Base-by-base conservation (phyloP, 2,797 vertebrate genomes). In the Chaetodon trifasciatus region DNA sequence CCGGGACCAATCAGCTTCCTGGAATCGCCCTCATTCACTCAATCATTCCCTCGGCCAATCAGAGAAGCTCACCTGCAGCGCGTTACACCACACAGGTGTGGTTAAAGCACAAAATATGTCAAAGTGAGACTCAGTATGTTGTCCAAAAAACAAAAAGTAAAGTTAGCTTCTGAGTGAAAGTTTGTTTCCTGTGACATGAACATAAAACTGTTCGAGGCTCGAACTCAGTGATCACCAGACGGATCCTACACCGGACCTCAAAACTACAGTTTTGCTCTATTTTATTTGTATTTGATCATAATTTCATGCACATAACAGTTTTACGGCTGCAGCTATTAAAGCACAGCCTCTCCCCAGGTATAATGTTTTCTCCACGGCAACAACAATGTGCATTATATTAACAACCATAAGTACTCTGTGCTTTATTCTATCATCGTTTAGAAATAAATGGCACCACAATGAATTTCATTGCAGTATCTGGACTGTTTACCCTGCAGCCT, bases 61-160 rank as follows among this genome's bases (percentile, higher is more conserved):
- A 60, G 57, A 60, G 57, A n/a, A 5, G 19, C 57, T n/a, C 57
- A 39, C 57, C 57, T 60, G 56, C 56, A 57, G 56, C 56, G 1
- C 6, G 21, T 28, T 28, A 55, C 3, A 57, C 1, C 61, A 56
- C 5, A 35, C 50, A 60, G 28, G 28, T 28, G 28, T 28, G 28
- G 1, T 32, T 32, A 32, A 32, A 32, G 28, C 28, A 32, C 28
- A 32, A 32, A 32, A 32, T 32, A 32, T 3, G 28, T 4, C 28
- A 32, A 32, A 32, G 28, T 32, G 28, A 0, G 28, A 32, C 4
- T 32, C 28, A 32, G 28, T 32, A 4, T 32, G 28, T 32, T 4
- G 28, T 32, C 28, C 28, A 32, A 32, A 32, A 32, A 32, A 32
- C 28, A 32, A 32, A 4, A 32, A 32, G 28, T 3, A 32, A 32